Conservation (phyloP, 2,888 invertebrate species). For the Oligia latruncula region DNA sequence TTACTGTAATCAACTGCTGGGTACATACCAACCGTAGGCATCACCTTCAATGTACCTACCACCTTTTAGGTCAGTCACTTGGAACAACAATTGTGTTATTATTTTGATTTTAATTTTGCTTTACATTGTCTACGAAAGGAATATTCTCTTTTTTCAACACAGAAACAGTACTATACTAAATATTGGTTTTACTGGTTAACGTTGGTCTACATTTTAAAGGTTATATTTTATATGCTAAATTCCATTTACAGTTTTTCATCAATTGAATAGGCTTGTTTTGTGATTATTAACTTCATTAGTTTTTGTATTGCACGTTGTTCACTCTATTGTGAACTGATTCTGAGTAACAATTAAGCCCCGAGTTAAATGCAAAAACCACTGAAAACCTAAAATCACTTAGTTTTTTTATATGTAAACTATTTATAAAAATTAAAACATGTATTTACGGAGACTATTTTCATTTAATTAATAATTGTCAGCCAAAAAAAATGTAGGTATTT, state of each 20-base stretch:
- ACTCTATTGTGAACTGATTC: neutral
- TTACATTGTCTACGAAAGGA: neutral
- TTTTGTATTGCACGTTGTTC: too few species aligned
- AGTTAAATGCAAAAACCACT: too few species aligned
- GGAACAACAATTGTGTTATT: neutral
- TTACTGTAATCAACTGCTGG: conserved; percentile 35
- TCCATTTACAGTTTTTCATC: neutral
- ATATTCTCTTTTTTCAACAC: neutral
- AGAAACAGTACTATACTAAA: neutral
- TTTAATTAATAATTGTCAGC: too few species aligned
- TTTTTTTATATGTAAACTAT: neutral
- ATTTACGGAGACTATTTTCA: neutral
- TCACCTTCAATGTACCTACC: conserved; percentile 30
- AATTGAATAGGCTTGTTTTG: neutral
- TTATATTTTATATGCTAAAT: neutral
- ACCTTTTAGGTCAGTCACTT: conserved; percentile 23
- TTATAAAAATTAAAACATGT: neutral
- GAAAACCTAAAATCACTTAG: neutral
- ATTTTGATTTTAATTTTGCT: neutral
- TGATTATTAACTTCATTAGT: neutral
- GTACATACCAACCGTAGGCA: conserved; percentile 23
- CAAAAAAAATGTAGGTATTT: neutral
- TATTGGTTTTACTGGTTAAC: neutral
- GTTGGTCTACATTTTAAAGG: neutral
- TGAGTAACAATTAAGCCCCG: too few species aligned